Conservation (phyloP, 2,113 vertebrate genomes). For the Chaetodon auriga region DNA sequence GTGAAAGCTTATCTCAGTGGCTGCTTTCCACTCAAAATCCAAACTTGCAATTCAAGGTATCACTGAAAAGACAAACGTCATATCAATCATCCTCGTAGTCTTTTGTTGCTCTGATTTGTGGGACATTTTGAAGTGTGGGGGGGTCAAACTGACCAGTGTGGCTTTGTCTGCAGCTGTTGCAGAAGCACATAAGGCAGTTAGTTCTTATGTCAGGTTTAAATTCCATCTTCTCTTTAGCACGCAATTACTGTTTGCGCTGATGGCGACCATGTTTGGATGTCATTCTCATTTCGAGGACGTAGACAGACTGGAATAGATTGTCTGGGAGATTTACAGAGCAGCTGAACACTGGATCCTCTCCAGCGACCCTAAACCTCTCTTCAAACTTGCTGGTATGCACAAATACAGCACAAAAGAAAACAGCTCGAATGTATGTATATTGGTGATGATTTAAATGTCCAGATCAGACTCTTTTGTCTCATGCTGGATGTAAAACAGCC, state of each 20-base stretch:
- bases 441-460: constrained; percentile 25
- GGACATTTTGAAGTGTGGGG: not conserved
- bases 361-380: constrained; percentile 19
- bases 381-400: constrained; percentile 13
- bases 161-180: constrained; percentile 32
- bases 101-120: not conserved
- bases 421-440: constrained; percentile 2
- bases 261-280: constrained; percentile 30
- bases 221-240: constrained; percentile 26
- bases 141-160: constrained; percentile 19
- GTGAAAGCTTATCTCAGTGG: constrained; percentile 5
- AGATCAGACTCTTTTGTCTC: constrained; percentile 37
- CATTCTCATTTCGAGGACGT: constrained; percentile 30
- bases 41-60: not conserved
- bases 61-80: not conserved
- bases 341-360: constrained; percentile 31
- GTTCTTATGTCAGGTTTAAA: constrained; percentile 37
- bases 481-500: constrained; percentile 6
- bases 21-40: not conserved
- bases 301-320: constrained; percentile 33
- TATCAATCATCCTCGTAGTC: not conserved
- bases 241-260: constrained; percentile 48
- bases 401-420: constrained; percentile 32
- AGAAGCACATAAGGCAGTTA: constrained; percentile 7
- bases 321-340: constrained; percentile 58